These are phyloP conservation scores for Willisornis vidua DNA, from an alignment of 2,113 vertebrate species.

Conservation along the genomic window DNA sequence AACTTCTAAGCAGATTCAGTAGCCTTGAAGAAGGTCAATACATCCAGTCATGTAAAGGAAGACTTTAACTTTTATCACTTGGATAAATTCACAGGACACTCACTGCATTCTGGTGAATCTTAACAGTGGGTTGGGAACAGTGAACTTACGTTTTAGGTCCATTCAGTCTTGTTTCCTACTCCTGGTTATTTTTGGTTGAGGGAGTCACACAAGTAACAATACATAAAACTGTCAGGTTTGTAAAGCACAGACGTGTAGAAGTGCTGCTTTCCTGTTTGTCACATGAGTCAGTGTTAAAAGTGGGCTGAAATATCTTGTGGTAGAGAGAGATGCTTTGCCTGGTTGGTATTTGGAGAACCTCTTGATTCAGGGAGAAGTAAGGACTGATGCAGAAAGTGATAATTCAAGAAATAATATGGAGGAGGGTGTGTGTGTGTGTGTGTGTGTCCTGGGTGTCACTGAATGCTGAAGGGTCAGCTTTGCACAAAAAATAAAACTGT, in stretches of 20 bases:
- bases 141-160: neutral
- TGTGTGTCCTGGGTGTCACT: neutral
- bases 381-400: neutral
- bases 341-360: neutral
- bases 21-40: neutral
- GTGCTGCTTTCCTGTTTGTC: neutral
- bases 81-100: neutral
- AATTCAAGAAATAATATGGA: neutral
- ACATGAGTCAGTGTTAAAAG: neutral
- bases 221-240: neutral
- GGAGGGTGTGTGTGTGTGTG: accelerated
- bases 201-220: neutral
- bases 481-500: neutral
- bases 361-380: neutral
- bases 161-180: neutral
- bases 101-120: neutral
- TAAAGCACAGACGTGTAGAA: neutral
- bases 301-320: neutral
- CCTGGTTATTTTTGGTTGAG: neutral
- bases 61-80: neutral
- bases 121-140: neutral
- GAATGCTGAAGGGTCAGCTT: neutral
- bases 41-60: accelerated
- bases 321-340: neutral
- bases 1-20: neutral